Conservation (phyloP, 2,797 vertebrate species). For the Silurus aristotelis region DNA sequence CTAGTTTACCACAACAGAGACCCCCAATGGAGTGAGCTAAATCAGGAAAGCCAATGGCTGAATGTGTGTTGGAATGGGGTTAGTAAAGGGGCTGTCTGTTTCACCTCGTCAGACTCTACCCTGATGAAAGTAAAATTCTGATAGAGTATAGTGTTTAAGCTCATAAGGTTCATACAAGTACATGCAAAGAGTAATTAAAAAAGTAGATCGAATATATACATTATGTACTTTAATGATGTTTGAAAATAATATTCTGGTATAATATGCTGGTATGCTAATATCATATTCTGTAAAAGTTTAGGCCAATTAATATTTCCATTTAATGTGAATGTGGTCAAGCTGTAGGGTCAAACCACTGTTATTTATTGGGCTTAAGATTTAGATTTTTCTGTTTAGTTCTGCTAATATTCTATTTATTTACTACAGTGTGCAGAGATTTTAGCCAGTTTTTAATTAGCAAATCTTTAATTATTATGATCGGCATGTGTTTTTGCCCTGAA, state of each 20-base stretch:
- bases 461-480: neutral
- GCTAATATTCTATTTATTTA: neutral
- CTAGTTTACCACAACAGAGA: slow-evolving; percentile 36
- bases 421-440: neutral
- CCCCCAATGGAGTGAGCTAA: slow-evolving; percentile 9
- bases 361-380: slow-evolving; percentile 42
- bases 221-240: too few relatives aligned
- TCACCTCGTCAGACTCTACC: slow-evolving; percentile 28
- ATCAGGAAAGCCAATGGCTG: slow-evolving; percentile 18
- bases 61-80: slow-evolving; percentile 15
- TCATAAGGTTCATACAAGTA: neutral
- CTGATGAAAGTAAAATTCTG: neutral
- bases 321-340: neutral
- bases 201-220: neutral
- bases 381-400: neutral
- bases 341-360: neutral
- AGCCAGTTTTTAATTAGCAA: neutral
- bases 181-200: neutral
- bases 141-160: neutral
- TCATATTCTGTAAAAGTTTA: neutral
- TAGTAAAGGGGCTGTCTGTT: slow-evolving; percentile 26
- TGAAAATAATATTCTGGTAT: too few relatives aligned
- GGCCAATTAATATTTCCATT: neutral
- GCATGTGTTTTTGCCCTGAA: neutral
- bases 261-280: too few relatives aligned